Evolutionary conservation across 2,797 vertebrate species (phyloP), one percentile per base, ranked within the genome.

Genomic region (Gobionotothen gibberifrons): DNA sequence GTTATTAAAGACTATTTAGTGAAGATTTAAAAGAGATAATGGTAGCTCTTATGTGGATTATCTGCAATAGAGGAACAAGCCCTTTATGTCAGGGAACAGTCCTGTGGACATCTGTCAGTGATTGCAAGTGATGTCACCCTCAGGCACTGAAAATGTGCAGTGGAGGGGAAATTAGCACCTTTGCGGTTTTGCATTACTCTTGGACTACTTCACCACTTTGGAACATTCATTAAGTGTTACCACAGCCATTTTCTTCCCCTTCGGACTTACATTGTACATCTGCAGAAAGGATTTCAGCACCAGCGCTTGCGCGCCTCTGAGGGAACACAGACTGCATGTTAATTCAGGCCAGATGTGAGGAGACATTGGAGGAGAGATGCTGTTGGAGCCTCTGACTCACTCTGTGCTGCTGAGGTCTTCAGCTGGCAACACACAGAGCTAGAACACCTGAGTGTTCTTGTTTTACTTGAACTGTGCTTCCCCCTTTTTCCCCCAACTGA

Each of bases 271-370:
- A 64, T 66, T 54, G 79, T 85, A 86, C 90, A 92, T 93, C 90
- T 93, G 91, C 71, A n/a, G 59, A 88, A 88, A 83, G 69, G 66
- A 84, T 93, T 91, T 86, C 56, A 81, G 69, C 84, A 76, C 58
- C 63, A 53, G 81, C 14, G 58, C 83, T 79, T 51, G 57, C 40
- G 76, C 51, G 74, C 73, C 87, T 88, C 67, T 49, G 77, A 84
- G 85, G 81, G 72, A 91, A 86, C 81, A 82, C 83, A 81, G 82
- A 52, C 87, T 90, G 85, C 73, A 52, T 81, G 79, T 69, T 95
- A 94, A 94, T 87, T 52, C 54, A 54, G 74, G 82, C 75, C 94
- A 95, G 92, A 94, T 94, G 94, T 89, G 85, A 71, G 76, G 79
- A 85, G 76, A 84, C 76, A 43, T 61, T 72, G 78, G 78, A 43